Evolutionary conservation across 2,888 invertebrate species (phyloP), one percentile per base, ranked within the genome.

Genomic region (Chymomyza procnemis): DNA sequence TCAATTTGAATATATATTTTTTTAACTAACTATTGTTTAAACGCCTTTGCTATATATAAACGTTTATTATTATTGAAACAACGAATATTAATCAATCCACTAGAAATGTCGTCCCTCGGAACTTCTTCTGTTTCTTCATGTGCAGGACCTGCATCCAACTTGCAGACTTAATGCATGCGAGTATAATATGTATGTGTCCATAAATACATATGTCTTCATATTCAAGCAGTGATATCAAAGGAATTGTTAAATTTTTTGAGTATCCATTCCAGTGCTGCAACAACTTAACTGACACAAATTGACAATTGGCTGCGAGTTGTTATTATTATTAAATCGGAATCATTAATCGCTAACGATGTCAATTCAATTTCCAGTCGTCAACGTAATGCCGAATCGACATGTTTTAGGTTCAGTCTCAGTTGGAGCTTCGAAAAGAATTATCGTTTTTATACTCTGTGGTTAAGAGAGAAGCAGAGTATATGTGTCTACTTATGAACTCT

Each of bases 291-390:
- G 65, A 67, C 63, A 67, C 60, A 67, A 67, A 63, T 67, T 65
- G 52, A 57, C 58, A 19, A 56, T 62, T 59, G 61, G 56, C 34
- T 61, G 60, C 58, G 60, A 18, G 52, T 46, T 59, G 47, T 61
- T 58, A 14, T 26, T 22, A 46, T 55, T 59, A 50, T 59, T 55
- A 67, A 68, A 62, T 50, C 69, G 54, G 67, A 78, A 71, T 66
- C 74, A 69, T 71, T 71, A 77, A 78, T 71, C 73, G 73, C 55
- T 56, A 75, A 73, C 73, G 71, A 78, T 74, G 78, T 78, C 75
- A 78, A 78, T 61, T 75, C 64, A 59, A 50, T 67, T 62, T 66
- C 66, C 59, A 74, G 69, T 74, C 64, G 48, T 61, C 67, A 64
- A 66, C 60, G 30, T 61, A 5, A 16, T 61, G n/a, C 19, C 4